A percentile compares a stretch with the other conserved stretches of the same genome.
phyloP scores from a whole-genome alignment of 53 echinoderm and acorn worm genomes.

The Mesocentrotus franciscanus region DNA sequence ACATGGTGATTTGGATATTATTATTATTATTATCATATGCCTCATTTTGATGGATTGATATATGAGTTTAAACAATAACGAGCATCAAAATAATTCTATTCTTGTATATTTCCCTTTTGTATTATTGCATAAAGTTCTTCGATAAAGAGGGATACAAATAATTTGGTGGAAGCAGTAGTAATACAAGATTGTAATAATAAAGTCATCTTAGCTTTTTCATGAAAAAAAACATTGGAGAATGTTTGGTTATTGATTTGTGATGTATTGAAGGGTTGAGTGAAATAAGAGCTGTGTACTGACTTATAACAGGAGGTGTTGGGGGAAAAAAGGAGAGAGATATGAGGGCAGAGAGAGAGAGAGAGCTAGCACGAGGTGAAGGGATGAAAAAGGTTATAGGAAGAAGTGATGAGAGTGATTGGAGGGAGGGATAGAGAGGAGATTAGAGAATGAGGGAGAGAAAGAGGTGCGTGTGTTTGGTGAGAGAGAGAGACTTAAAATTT shows the following conservation, averaged over 20 bases:
- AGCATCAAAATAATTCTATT: constrained; percentile 50
- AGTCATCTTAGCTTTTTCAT: constrained; percentile 69
- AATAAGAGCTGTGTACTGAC: not conserved
- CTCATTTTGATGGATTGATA: not conserved
- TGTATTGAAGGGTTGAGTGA: not conserved
- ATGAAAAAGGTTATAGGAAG: not conserved
- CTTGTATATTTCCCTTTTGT: constrained; percentile 51
- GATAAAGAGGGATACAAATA: not conserved
- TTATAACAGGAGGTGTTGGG: not conserved
- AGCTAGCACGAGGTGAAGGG: not conserved
- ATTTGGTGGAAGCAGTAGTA: constrained; percentile 45
- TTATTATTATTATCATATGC: not conserved
- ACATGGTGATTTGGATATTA: constrained; percentile 33
- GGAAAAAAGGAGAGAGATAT: not conserved
- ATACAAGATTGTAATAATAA: constrained; percentile 58
- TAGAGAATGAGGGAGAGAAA: not conserved
- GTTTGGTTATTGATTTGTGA: not conserved
- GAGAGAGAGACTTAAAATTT: too few species aligned
- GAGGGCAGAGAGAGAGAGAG: not conserved
- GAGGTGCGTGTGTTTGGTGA: too few species aligned
- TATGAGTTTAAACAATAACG: not conserved
- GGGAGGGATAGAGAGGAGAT: not conserved
- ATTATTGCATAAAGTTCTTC: constrained; percentile 32
- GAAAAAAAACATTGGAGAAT: not conserved
- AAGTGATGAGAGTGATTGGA: not conserved